Evolutionary conservation across 2,113 vertebrate genomes (phyloP), one percentile per base, ranked within the genome.

Genomic region (Cacatua alba): DNA sequence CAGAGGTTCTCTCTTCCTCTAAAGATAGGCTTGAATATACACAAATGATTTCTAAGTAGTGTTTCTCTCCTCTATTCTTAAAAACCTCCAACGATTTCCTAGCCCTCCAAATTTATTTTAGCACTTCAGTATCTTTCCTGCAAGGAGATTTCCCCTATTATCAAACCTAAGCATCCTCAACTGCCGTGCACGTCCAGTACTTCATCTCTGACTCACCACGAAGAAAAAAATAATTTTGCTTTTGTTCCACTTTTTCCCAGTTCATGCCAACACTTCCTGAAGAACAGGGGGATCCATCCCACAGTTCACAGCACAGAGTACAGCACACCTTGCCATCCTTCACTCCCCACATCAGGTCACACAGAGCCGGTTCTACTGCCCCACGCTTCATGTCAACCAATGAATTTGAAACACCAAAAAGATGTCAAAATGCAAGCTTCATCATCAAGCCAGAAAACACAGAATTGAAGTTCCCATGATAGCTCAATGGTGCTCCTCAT

Each of bases 131-230:
- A 76, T 8, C 46, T 53, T 37, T 63, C 17, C 29, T 15, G n/a
- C 3, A 2, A 48, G 25, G 51, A 77, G 44, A 19, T 7, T 55
- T 62, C 11, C 23, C 26, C 46, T 53, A 2, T 65, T 64, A 72
- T 5, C 41, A 68, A n/a, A 87, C 16, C 14, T 37, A 62, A 51
- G 14, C 21, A 88, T 14, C 60, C 59, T 76, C n/a, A 26, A 18
- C 17, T 57, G 28, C 10, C 5, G 1, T 28, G 17, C 19, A 53
- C 0, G 0, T 37, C 31, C 44, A 65, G 10, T 52, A 53, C 26
- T 52, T 77, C 11, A 48, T 59, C 39, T 75, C 55, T 1, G 2
- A 63, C 35, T 77, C 37, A 51, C 6, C 41, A 89, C 15, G 69
- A 69, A 48, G 2, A 13, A 49, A 64, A 69, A 10, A 43, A 3